phyloP scores from a whole-genome alignment of 2,797 vertebrate species.

The Adrianichthys oophorus region DNA sequence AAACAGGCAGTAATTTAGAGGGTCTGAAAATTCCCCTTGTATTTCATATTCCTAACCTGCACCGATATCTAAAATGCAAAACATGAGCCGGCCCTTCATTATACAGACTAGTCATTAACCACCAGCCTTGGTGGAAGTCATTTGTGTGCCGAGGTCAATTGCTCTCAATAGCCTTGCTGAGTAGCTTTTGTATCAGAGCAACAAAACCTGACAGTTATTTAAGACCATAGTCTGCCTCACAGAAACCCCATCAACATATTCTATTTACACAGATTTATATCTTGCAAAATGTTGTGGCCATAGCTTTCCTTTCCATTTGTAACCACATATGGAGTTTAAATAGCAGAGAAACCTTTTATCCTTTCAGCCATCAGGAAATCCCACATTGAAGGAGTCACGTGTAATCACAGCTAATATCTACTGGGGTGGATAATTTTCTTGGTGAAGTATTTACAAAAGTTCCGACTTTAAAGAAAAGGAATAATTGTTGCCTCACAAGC shows the following conservation, averaged over 20 bases:
- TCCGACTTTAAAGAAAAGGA: not conserved
- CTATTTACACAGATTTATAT: not conserved
- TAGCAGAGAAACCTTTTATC: not conserved
- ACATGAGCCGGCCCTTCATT: constrained; percentile 4
- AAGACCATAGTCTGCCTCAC: not conserved
- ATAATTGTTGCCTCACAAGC: not conserved
- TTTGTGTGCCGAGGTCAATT: constrained; percentile 11
- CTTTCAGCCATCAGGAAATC: constrained; percentile 5
- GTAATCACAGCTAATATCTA: constrained; percentile 1
- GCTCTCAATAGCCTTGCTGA: not conserved
- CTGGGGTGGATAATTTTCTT: not conserved
- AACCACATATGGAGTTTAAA: not conserved
- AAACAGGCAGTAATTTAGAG: not conserved
- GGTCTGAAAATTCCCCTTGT: not conserved
- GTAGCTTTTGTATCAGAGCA: constrained; percentile 5
- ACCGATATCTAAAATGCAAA: not conserved
- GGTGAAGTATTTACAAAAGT: not conserved
- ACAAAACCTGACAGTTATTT: constrained; percentile 7
- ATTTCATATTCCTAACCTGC: not conserved
- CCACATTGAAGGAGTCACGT: not conserved
- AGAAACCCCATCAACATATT: not conserved
- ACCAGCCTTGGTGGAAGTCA: not conserved
- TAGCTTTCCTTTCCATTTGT: not conserved
- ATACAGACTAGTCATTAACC: constrained; percentile 16
- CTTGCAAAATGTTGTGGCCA: not conserved